Conservation (phyloP, 1,140 invertebrate genomes). For the Drosophila ironensis region DNA sequence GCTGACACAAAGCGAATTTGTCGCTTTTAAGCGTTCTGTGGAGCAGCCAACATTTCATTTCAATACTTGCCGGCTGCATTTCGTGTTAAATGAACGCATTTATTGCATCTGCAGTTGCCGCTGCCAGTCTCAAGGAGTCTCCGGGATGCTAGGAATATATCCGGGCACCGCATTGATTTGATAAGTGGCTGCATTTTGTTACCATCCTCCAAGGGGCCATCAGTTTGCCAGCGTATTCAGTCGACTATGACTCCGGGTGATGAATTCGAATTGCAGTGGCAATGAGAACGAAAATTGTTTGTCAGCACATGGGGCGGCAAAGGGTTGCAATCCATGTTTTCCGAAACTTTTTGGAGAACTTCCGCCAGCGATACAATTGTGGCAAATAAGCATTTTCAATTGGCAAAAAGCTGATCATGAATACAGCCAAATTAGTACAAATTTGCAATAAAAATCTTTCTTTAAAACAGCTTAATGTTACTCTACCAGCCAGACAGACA, state of each 20-base stretch:
- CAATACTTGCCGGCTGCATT: slow-evolving; percentile 64
- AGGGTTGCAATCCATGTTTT: background rate
- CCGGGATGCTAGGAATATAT: background rate
- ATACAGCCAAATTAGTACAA: too few species aligned
- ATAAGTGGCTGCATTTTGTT: slow-evolving; percentile 62
- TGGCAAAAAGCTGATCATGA: too few species aligned
- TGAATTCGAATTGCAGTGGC: slow-evolving; percentile 34
- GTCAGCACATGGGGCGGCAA: background rate
- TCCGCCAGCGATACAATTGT: too few species aligned
- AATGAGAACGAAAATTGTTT: slow-evolving; percentile 31
- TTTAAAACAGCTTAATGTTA: too few species aligned
- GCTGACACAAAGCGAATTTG: slow-evolving; percentile 72
- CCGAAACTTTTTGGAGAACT: too few species aligned
- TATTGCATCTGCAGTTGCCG: slow-evolving; percentile 37
- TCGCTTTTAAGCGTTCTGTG: slow-evolving; percentile 65
- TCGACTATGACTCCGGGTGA: slow-evolving; percentile 22
- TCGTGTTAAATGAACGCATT: slow-evolving; percentile 79
- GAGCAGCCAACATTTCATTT: slow-evolving; percentile 55
- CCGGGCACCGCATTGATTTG: slow-evolving; percentile 51
- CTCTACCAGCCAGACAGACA: slow-evolving; percentile 22
- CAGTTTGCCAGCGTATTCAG: slow-evolving; percentile 1
- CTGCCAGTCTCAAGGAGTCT: background rate
- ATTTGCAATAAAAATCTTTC: too few species aligned
- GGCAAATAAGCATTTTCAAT: too few species aligned
- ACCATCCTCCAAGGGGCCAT: slow-evolving; percentile 10